Percentiles rank a stretch among this genome's conserved stretches.
Conservation (phyloP, 2,113 vertebrate species). For the Orcinus orca region DNA sequence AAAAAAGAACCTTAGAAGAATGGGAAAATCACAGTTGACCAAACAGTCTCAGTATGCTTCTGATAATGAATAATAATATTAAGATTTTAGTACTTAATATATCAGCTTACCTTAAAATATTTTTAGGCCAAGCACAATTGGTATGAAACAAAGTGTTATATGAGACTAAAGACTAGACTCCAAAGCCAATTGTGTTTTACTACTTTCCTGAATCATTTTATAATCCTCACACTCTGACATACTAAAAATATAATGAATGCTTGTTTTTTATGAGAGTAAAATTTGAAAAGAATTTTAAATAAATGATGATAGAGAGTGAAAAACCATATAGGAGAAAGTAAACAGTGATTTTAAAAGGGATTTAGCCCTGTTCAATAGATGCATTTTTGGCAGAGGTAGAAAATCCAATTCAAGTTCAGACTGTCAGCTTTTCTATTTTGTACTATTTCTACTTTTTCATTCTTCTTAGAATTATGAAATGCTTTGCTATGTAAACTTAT, state of each 20-base stretch:
- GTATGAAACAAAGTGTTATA: not conserved
- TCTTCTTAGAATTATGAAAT: not conserved
- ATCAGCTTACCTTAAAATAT: not conserved
- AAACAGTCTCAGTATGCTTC: not conserved
- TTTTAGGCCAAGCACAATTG: not conserved
- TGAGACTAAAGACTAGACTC: not conserved
- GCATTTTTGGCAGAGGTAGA: not conserved
- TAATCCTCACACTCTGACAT: not conserved
- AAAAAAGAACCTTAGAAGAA: not conserved
- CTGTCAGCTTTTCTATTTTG: not conserved
- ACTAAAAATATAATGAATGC: not conserved
- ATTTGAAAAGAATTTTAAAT: not conserved
- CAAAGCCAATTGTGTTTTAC: not conserved
- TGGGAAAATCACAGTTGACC: not conserved
- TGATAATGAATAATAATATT: not conserved
- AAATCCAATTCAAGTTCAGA: not conserved
- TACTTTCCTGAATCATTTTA: not conserved
- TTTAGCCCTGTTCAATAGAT: not conserved
- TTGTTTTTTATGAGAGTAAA: not conserved
- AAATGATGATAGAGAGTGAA: not conserved
- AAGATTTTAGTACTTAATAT: not conserved
- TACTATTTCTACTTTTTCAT: not conserved
- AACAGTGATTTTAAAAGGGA: not conserved
- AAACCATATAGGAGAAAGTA: not conserved
- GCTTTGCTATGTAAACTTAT: slow-evolving; percentile 8